Evolutionary conservation across 2,888 invertebrate genomes (phyloP).

Genomic region (Buathra laborator): DNA sequence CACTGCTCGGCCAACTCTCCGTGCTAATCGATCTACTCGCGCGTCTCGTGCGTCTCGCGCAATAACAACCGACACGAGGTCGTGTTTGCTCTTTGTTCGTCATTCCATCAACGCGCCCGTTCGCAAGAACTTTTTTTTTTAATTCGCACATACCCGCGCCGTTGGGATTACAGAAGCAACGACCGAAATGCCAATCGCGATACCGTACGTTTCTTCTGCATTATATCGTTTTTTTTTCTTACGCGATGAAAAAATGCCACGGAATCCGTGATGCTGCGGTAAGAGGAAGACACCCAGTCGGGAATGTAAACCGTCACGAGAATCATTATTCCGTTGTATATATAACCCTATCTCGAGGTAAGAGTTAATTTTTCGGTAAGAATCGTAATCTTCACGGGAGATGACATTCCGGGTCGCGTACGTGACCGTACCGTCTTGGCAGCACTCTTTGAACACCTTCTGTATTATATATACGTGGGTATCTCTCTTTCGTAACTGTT

Average conservation of each 20-base stretch:
- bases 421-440: conserved; percentile 48
- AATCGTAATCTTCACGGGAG: conserved; percentile 58
- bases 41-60: conserved; percentile 55
- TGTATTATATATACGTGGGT: conserved; percentile 7
- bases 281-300: background rate
- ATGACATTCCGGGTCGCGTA: conserved; percentile 67
- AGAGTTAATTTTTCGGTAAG: conserved; percentile 65
- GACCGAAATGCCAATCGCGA: conserved; percentile 55
- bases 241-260: background rate
- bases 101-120: conserved; percentile 68
- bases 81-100: conserved; percentile 72
- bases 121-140: conserved; percentile 31
- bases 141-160: conserved; percentile 46
- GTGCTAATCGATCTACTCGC: conserved; percentile 74
- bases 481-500: conserved; percentile 3
- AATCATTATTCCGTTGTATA: conserved; percentile 18
- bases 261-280: conserved; percentile 16
- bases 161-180: conserved; percentile 19
- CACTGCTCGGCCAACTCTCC: conserved; percentile 67
- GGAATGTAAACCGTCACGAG: conserved; percentile 28
- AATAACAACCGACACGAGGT: conserved; percentile 57
- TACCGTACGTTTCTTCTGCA: conserved; percentile 35
- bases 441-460: conserved; percentile 20
- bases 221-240: background rate
- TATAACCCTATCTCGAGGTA: background rate